A percentile compares a stretch with the other conserved stretches of the same genome.
These are phyloP conservation scores for Sarcophaga peregrina DNA, from an alignment of 1,140 invertebrate species.

Conservation along the genomic window DNA sequence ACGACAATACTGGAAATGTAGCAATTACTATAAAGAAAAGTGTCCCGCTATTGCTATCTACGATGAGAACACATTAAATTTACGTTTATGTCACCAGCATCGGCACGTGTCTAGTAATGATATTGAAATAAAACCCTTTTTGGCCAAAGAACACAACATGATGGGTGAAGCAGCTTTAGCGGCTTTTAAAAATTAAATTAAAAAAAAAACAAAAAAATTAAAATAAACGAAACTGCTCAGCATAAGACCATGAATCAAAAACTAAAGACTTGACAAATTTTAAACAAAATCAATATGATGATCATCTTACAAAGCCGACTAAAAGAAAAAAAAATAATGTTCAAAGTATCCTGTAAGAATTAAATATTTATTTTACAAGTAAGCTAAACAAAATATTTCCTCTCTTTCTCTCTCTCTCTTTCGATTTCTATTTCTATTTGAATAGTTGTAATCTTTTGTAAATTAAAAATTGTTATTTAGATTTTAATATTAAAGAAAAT, in stretches of 20 bases:
- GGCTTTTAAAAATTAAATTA: constrained; percentile 33
- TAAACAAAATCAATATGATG: no score
- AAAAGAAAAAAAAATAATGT: background rate
- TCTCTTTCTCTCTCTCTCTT: background rate
- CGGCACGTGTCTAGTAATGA: constrained; percentile 62
- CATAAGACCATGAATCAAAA: background rate
- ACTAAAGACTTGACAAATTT: background rate
- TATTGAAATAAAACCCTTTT: constrained; percentile 61
- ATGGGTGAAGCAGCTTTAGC: constrained; percentile 36
- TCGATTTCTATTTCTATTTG: background rate
- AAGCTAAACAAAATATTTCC: background rate
- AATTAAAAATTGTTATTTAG: background rate
- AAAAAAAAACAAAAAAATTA: background rate
- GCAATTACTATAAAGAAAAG: constrained; percentile 64
- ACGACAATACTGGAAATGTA: constrained; percentile 65
- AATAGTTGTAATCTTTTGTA: background rate
- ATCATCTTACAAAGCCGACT: background rate
- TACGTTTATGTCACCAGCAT: constrained; percentile 62
- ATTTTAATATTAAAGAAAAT: background rate
- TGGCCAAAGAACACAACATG: constrained; percentile 43
- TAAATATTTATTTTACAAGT: constrained; percentile 2
- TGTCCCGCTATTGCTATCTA: constrained; percentile 65
- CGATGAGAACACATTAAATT: constrained; percentile 59
- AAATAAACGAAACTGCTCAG: no score
- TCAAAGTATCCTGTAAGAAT: background rate